A percentile compares a stretch with the other conserved stretches of the same genome.
phyloP scores from a whole-genome alignment of 2,797 vertebrate genomes.

The Odontamblyopus rebecca region DNA sequence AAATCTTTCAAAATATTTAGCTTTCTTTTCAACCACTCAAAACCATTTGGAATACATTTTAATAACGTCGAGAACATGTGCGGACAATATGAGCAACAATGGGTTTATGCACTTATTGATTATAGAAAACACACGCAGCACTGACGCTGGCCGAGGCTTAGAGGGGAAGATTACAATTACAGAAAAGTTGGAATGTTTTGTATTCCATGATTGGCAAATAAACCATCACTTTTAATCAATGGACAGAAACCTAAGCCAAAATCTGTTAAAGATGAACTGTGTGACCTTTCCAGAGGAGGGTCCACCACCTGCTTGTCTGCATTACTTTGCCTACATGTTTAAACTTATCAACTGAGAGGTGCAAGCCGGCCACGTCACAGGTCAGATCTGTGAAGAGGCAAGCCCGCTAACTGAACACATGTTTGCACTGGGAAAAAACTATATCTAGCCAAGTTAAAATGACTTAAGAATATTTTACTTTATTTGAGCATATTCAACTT shows the following conservation, averaged over 20 bases:
- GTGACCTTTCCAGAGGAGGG: neutral
- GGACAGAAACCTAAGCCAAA: neutral
- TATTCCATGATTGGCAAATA: slow-evolving; percentile 33
- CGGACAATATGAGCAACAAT: slow-evolving; percentile 5
- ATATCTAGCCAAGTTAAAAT: too few species aligned
- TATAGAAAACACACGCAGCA: slow-evolving; percentile 29
- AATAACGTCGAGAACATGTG: slow-evolving; percentile 13
- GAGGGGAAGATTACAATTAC: slow-evolving; percentile 40
- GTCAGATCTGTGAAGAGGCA: neutral
- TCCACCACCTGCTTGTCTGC: neutral
- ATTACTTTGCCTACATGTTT: neutral
- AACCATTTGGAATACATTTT: slow-evolving; percentile 12
- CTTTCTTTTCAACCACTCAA: slow-evolving; percentile 16
- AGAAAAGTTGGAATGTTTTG: slow-evolving; percentile 26
- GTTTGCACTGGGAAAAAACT: too few species aligned
- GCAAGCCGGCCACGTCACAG: neutral
- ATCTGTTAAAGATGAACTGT: neutral
- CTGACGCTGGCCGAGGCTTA: slow-evolving; percentile 23
- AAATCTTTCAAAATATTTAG: neutral
- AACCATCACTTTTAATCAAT: slow-evolving; percentile 30
- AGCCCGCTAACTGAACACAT: too few species aligned
- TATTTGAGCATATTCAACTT: too few species aligned
- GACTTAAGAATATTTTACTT: too few species aligned
- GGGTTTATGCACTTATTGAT: slow-evolving; percentile 27
- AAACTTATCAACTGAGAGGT: neutral